These are phyloP conservation scores for Colossoma macropomum DNA, from an alignment of 2,113 vertebrate genomes.

Conservation along the genomic window DNA sequence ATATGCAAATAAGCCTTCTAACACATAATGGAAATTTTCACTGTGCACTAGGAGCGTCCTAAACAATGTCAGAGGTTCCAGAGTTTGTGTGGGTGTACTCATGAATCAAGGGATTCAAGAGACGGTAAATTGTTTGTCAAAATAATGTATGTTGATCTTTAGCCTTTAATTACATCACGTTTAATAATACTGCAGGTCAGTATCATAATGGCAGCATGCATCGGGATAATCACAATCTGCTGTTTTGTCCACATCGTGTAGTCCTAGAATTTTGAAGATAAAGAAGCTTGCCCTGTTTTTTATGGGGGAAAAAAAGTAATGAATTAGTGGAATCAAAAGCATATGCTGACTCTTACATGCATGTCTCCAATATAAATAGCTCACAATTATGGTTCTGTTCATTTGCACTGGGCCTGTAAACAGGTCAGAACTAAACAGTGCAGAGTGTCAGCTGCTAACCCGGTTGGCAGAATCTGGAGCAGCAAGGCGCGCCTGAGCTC, in stretches of 20 bases:
- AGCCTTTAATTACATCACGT: too few relatives aligned
- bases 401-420: constrained; percentile 5
- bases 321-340: not conserved
- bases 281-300: too few relatives aligned
- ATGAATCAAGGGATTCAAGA: not conserved
- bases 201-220: too few relatives aligned
- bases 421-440: constrained; percentile 9
- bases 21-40: not conserved
- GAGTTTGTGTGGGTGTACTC: not conserved
- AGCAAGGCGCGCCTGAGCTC: not conserved
- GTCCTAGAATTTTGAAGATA: too few relatives aligned
- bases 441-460: constrained; percentile 18
- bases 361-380: not conserved
- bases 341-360: not conserved
- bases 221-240: too few relatives aligned
- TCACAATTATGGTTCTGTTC: not conserved
- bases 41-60: not conserved
- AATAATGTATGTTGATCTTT: not conserved
- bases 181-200: too few relatives aligned
- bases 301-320: not conserved
- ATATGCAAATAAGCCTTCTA: not conserved
- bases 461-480: not conserved
- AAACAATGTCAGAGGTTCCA: not conserved
- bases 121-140: not conserved
- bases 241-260: too few relatives aligned